A percentile compares a stretch with the other conserved stretches of the same genome.
These are phyloP conservation scores for Antitype chi DNA, from an alignment of 2,888 invertebrate genomes.

Conservation along the genomic window DNA sequence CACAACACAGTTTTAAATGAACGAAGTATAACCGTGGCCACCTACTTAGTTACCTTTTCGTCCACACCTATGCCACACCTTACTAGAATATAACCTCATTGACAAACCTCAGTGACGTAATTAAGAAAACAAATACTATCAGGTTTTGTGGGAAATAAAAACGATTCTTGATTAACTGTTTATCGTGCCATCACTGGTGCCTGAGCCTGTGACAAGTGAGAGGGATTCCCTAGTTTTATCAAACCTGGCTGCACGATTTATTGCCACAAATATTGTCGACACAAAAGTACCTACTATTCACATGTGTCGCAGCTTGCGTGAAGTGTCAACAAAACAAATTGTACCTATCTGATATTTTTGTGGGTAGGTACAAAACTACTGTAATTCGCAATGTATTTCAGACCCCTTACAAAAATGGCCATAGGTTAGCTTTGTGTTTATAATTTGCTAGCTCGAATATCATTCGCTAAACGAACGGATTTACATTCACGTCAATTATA, in stretches of 20 bases:
- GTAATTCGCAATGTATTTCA: slow-evolving; percentile 1
- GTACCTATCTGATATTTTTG: slow-evolving; percentile 15
- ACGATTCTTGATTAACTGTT: slow-evolving; percentile 12
- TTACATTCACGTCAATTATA: not conserved
- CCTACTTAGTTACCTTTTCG: slow-evolving; percentile 26
- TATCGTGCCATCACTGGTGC: slow-evolving; percentile 9
- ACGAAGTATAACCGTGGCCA: slow-evolving; percentile 6
- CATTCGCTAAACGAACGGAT: not conserved
- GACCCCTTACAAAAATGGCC: not conserved
- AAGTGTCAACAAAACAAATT: slow-evolving; percentile 37
- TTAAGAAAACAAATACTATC: slow-evolving; percentile 35
- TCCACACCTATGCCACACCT: slow-evolving; percentile 50
- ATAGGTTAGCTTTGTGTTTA: not conserved
- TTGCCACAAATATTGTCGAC: slow-evolving; percentile 34
- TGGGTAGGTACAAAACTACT: not conserved
- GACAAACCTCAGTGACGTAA: slow-evolving; percentile 47
- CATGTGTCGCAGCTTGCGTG: slow-evolving; percentile 25
- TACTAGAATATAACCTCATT: slow-evolving; percentile 34
- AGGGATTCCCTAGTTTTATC: slow-evolving; percentile 26
- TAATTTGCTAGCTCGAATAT: not conserved
- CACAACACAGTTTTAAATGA: slow-evolving; percentile 17
- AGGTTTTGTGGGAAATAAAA: slow-evolving; percentile 4
- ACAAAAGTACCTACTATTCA: slow-evolving; percentile 12
- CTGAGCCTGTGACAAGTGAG: slow-evolving; percentile 31
- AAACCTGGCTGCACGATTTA: slow-evolving; percentile 37